phyloP scores from a whole-genome alignment of 2,888 invertebrate genomes.

The Parnassius orleans region DNA sequence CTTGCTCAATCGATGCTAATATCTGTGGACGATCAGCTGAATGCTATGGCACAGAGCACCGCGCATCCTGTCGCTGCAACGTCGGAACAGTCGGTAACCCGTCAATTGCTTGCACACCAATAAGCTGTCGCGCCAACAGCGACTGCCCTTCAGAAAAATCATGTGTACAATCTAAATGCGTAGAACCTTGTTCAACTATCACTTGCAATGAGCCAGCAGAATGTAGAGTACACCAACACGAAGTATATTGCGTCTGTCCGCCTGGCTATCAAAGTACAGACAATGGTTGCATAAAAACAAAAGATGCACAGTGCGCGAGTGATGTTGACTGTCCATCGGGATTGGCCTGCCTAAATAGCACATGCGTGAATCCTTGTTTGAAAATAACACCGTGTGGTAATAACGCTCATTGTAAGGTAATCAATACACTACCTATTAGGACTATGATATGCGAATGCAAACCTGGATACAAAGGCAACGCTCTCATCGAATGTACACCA shows the following conservation, averaged over 20 bases:
- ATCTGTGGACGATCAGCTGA: slow-evolving; percentile 89
- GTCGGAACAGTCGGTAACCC: slow-evolving; percentile 92
- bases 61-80: slow-evolving; percentile 91
- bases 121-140: slow-evolving; percentile 89
- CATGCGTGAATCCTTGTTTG: slow-evolving; percentile 92
- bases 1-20: slow-evolving; percentile 85
- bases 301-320: slow-evolving; percentile 84
- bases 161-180: slow-evolving; percentile 90
- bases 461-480: slow-evolving; percentile 93
- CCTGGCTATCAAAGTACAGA: slow-evolving; percentile 85
- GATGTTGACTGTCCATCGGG: slow-evolving; percentile 92
- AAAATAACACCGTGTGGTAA: slow-evolving; percentile 90
- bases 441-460: slow-evolving; percentile 94
- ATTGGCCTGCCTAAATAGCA: slow-evolving; percentile 89
- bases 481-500: slow-evolving; percentile 86
- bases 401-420: slow-evolving; percentile 88
- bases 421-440: slow-evolving; percentile 90
- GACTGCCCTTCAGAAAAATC: slow-evolving; percentile 91
- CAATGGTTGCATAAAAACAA: slow-evolving; percentile 82
- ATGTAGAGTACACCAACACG: slow-evolving; percentile 88
- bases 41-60: slow-evolving; percentile 90
- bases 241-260: slow-evolving; percentile 90
- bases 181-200: slow-evolving; percentile 86
- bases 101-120: slow-evolving; percentile 86
- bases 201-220: slow-evolving; percentile 87